Evolutionary conservation across 2,113 vertebrate genomes (phyloP).

Genomic region (Gulo gulo): DNA sequence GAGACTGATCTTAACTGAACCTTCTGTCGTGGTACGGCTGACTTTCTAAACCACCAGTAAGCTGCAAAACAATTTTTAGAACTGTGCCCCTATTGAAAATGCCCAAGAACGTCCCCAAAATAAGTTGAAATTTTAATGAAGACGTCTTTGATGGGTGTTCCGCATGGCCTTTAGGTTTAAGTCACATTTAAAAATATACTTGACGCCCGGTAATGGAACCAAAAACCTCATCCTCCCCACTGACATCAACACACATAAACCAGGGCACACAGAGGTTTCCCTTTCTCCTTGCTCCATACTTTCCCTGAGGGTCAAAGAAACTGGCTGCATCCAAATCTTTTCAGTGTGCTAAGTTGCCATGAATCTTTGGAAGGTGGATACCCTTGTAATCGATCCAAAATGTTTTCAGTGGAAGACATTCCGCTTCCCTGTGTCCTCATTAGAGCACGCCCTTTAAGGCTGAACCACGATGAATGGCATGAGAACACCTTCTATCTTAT

Average conservation of each 20-base stretch:
- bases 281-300: neutral
- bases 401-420: conserved; percentile 33
- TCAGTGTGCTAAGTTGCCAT: neutral
- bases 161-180: conserved; percentile 46
- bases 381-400: neutral
- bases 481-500: neutral
- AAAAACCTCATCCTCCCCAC: conserved; percentile 39
- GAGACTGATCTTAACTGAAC: neutral
- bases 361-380: neutral
- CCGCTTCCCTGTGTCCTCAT: neutral
- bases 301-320: neutral
- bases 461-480: neutral
- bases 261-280: neutral
- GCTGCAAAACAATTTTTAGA: neutral
- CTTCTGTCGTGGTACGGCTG: neutral
- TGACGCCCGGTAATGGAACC: neutral
- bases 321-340: neutral
- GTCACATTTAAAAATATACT: conserved; percentile 62
- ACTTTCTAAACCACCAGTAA: neutral
- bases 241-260: conserved; percentile 41
- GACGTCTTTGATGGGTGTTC: conserved; percentile 2
- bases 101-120: conserved; percentile 21
- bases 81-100: conserved; percentile 42
- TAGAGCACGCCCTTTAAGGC: neutral
- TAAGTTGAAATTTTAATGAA: conserved; percentile 38